phyloP scores from a whole-genome alignment of 2,113 vertebrate genomes.

The Cervus canadensis region DNA sequence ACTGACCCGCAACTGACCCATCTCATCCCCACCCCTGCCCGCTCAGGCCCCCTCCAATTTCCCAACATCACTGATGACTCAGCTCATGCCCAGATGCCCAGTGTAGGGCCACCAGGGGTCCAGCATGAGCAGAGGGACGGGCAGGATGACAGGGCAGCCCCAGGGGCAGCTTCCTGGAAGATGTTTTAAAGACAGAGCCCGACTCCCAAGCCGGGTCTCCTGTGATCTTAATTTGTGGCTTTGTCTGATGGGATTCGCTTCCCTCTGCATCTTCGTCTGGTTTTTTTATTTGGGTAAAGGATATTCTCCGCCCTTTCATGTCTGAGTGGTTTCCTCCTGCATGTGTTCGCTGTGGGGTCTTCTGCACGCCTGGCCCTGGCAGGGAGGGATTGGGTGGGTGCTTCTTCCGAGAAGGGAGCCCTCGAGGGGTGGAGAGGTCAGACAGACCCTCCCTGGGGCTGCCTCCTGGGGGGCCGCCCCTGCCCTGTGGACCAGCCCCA shows the following conservation, averaged over 20 bases:
- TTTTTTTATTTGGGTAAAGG: constrained; percentile 73
- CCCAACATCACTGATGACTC: not conserved
- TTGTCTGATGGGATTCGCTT: constrained; percentile 68
- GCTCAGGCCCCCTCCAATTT: not conserved
- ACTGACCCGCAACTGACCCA: not conserved
- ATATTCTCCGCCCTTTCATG: constrained; percentile 69
- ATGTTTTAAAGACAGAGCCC: constrained; percentile 54
- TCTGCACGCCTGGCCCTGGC: not conserved
- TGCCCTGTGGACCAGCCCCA: not conserved
- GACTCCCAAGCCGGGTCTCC: not conserved
- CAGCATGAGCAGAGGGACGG: not conserved
- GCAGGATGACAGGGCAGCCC: not conserved
- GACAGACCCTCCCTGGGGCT: not conserved
- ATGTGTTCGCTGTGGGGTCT: constrained; percentile 56
- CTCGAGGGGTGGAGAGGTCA: not conserved
- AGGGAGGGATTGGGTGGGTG: not conserved
- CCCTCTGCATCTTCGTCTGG: constrained; percentile 55
- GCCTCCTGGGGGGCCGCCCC: not conserved
- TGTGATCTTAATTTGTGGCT: constrained; percentile 77
- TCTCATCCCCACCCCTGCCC: not conserved
- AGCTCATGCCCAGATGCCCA: not conserved
- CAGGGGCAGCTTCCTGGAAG: constrained; percentile 62
- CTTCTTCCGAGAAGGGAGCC: not conserved
- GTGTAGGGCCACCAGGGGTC: not conserved
- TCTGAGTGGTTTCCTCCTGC: constrained; percentile 68